Percentiles rank a stretch among this genome's conserved stretches.
phyloP scores from a whole-genome alignment of 2,113 vertebrate species.

The Glareola pratincola region DNA sequence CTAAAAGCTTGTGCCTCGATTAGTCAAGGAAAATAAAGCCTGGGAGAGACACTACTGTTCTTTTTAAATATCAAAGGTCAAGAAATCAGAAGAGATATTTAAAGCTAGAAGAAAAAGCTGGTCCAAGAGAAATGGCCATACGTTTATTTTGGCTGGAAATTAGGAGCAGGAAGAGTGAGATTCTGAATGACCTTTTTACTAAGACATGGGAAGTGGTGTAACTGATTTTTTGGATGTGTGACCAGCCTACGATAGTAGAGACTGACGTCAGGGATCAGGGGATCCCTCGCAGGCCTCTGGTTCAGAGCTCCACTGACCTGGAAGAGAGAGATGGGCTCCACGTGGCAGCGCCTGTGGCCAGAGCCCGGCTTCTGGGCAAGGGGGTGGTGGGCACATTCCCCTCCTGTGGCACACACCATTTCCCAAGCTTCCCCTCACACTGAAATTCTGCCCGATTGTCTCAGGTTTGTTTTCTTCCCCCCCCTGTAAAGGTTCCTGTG shows the following conservation, averaged over 20 bases:
- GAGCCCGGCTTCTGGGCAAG: neutral
- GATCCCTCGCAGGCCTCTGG: neutral
- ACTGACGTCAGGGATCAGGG: neutral
- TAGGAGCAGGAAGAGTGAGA: neutral
- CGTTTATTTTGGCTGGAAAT: neutral
- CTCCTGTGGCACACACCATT: fast-evolving
- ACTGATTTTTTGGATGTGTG: neutral
- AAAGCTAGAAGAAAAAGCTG: neutral
- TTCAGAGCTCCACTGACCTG: neutral
- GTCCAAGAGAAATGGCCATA: neutral
- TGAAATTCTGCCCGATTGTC: neutral
- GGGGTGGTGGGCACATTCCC: neutral
- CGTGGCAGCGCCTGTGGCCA: fast-evolving
- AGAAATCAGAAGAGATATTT: neutral
- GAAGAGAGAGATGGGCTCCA: neutral
- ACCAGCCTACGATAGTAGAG: neutral
- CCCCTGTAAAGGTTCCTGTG: neutral
- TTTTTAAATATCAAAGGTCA: neutral
- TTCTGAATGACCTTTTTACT: neutral
- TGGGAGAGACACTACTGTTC: neutral
- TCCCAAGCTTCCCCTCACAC: neutral
- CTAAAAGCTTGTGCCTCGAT: neutral
- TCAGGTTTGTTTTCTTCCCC: neutral
- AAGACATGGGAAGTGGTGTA: neutral
- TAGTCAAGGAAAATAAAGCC: neutral